Evolutionary conservation across 2,797 vertebrate species (phyloP), one percentile per base, ranked within the genome.

Genomic region (Okamejei kenojei): DNA sequence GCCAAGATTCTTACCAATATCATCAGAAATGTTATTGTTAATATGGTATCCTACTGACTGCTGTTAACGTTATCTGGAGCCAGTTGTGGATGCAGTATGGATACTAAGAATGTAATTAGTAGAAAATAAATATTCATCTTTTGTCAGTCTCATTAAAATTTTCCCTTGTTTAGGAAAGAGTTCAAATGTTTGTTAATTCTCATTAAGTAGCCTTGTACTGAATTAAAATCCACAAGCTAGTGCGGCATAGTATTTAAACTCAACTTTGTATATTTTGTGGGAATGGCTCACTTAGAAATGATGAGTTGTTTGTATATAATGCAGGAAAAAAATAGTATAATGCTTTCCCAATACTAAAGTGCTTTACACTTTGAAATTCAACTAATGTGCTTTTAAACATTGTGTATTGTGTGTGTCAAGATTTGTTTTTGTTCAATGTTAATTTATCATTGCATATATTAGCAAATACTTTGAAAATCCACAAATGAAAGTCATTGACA

Each of bases 261-360:
- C 90, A 92, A 76, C 76, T 92, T 92, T 92, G 71, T 92, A 92
- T 92, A 92, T 92, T 92, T 73, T 92, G 71, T 92, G 71, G 71
- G 68, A 92, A 92, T 92, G 90, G n/a, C 71, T 92, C 38, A 54
- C 38, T 92, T 76, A 45, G 71, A 92, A 54, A 73, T 5, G 71
- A 92, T 32, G 71, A 92, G 65, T 91, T 92, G 38, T 76, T 73
- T 92, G 90, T 92, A 92, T 76, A 92, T 92, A 92, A 92, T 92
- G 90, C 35, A 71, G 90, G 0, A 54, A 92, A 76, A 29, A 17
- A 74, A 68, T 91, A 74, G 90, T 92, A 54, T 91, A 91, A 73
- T 91, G 71, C 45, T 92, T 58, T 92, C 90, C 71, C 90, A 45
- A 92, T 54, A 74, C 90, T 54, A n/a, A 92, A 92, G 68, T 92